Base-by-base conservation (phyloP, 2,113 vertebrate genomes). In the Clarias gariepinus region DNA sequence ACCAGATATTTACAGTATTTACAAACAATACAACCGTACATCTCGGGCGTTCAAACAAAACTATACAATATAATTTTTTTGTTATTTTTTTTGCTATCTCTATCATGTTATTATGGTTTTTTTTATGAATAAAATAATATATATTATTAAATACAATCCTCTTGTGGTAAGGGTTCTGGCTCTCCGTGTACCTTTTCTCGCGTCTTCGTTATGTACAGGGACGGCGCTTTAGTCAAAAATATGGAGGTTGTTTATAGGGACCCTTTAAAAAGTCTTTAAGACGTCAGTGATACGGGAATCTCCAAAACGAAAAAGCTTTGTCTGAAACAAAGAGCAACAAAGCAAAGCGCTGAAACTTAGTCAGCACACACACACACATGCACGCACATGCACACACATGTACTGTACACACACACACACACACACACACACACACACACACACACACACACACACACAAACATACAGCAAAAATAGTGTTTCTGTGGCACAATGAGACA, bases 21-120 rank as follows among this genome's bases (percentile, higher is more conserved):
- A 99, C 98, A 99, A 97, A 97, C 96, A 97, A 96, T 97, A 98
- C 96, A 98, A 97, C 97, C 96, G 96, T 96, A 95, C 96, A 96
- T 95, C 95, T 95, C 92, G 95, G 95, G 95, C 94, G 92, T 95
- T 96, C 95, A 95, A 95, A 96, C 95, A 97, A 96, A 96, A 96
- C 96, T 97, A 96, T 97, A 97, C 96, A 97, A 96, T 89, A 96
- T 95, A 94, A 93, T 94, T 96, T 95, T 82, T 61, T 68, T 88
- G 4, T 95, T 95, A 41, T 94, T 96, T 97, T 96, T 79, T 58
- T 58, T 30, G n/a, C 78, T 80, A 80, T 80, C 78, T 80, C 78
- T 93, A 94, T 95, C 96, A 96, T 96, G 95, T 96, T 98, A 95
- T 96, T 95, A 96, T 96, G n/a, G 95, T 93, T 95, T 78, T 94